Evolutionary conservation across 2,113 vertebrate species (phyloP).

Genomic region (Ifrita kowaldi): DNA sequence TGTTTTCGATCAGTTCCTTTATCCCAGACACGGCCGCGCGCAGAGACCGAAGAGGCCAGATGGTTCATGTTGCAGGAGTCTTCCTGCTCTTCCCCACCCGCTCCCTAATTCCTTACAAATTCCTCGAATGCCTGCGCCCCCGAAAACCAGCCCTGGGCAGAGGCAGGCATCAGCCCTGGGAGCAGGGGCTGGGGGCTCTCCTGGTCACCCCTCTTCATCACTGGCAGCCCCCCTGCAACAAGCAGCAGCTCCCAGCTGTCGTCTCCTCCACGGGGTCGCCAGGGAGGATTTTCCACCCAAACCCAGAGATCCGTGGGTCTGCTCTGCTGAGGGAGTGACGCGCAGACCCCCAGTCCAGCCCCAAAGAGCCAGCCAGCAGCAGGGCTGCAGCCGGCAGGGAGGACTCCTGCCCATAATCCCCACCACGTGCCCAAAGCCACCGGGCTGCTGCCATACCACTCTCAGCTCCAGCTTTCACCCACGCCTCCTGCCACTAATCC

Average conservation of each 20-base stretch:
- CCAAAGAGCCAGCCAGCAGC: not conserved
- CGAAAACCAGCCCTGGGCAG: slow-evolving; percentile 59
- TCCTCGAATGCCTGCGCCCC: slow-evolving; percentile 74
- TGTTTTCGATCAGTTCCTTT: slow-evolving; percentile 74
- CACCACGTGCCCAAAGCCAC: not conserved
- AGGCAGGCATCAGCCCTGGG: not conserved
- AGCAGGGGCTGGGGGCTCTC: not conserved
- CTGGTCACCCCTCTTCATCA: not conserved
- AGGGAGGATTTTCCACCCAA: fast-evolving
- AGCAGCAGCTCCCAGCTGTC: not conserved
- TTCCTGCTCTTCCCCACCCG: slow-evolving; percentile 32
- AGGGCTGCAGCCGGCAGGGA: not conserved
- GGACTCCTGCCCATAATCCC: not conserved
- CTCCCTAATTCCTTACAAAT: slow-evolving; percentile 71
- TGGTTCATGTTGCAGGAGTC: slow-evolving; percentile 75
- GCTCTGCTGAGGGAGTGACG: not conserved
- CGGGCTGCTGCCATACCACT: fast-evolving
- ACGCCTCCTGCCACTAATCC: not conserved
- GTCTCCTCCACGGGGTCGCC: fast-evolving
- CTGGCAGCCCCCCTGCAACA: not conserved
- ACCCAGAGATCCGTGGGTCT: fast-evolving
- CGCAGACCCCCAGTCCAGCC: not conserved
- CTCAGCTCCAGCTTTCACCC: not conserved
- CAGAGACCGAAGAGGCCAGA: slow-evolving; percentile 65
- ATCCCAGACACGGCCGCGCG: slow-evolving; percentile 44